These are phyloP conservation scores for Cabera pusaria DNA, from an alignment of 2,888 invertebrate genomes.

Conservation along the genomic window DNA sequence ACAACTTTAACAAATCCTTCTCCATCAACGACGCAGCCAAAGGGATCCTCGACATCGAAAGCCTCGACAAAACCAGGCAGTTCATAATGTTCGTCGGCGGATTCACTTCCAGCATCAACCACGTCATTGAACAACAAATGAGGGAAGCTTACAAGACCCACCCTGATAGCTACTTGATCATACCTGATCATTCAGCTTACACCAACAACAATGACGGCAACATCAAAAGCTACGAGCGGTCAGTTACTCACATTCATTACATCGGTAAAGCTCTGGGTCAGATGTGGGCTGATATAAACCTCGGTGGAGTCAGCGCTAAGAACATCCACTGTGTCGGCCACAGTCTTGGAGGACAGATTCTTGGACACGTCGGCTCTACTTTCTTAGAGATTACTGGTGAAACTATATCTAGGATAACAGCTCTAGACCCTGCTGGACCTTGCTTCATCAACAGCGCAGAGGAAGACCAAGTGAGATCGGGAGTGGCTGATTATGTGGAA, in stretches of 20 bases:
- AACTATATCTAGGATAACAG: conserved; percentile 63
- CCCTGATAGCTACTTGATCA: conserved; percentile 66
- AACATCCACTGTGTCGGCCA: conserved; percentile 69
- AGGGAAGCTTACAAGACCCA: conserved; percentile 57
- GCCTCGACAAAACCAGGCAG: conserved; percentile 52
- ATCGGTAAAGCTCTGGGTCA: conserved; percentile 63
- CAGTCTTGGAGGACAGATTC: conserved; percentile 68
- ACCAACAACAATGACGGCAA: conserved; percentile 60
- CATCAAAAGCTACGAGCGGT: conserved; percentile 65
- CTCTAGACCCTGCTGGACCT: conserved; percentile 72
- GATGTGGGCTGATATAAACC: conserved; percentile 48
- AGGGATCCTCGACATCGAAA: conserved; percentile 51
- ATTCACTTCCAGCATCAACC: conserved; percentile 65
- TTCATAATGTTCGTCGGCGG: conserved; percentile 67
- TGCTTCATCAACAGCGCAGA: conserved; percentile 65
- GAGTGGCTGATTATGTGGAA: conserved; percentile 84
- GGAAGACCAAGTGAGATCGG: conserved; percentile 73
- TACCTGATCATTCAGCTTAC: conserved; percentile 68
- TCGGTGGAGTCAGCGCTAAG: conserved; percentile 56
- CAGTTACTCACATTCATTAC: conserved; percentile 65
- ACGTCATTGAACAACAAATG: conserved; percentile 58
- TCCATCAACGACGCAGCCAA: conserved; percentile 53
- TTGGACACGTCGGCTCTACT: conserved; percentile 58
- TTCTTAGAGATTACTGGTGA: conserved; percentile 51
- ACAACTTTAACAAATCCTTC: conserved; percentile 45